Percentiles rank a stretch among this genome's conserved stretches.
Evolutionary conservation across 2,888 invertebrate genomes (phyloP).

Genomic region (Oscheius sp.): DNA sequence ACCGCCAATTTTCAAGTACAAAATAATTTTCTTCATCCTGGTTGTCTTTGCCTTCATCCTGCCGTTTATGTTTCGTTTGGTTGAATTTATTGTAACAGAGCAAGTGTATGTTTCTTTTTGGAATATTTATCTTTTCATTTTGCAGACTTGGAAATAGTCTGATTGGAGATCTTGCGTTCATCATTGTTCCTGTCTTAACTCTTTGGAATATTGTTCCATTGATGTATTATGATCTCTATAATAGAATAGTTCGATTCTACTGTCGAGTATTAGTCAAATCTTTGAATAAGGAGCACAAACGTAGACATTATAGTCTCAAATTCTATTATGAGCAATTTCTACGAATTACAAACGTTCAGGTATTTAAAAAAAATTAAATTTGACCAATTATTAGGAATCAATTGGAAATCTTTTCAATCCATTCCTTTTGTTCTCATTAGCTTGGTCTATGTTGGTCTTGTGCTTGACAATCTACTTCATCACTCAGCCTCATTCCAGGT

Average conservation of each 20-base stretch:
- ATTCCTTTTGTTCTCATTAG: constrained; percentile 62
- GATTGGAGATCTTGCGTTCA: constrained; percentile 44
- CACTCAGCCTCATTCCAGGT: constrained; percentile 58
- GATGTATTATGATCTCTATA: constrained; percentile 63
- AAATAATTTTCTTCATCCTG: constrained; percentile 48
- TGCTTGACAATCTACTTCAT: constrained; percentile 67
- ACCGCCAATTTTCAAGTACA: constrained; percentile 54
- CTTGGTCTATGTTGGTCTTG: constrained; percentile 62
- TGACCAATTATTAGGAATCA: constrained; percentile 44
- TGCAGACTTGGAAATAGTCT: constrained; percentile 32
- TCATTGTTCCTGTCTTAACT: constrained; percentile 62
- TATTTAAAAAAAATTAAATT: constrained; percentile 9
- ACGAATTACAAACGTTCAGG: constrained; percentile 62
- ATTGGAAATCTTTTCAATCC: constrained; percentile 66
- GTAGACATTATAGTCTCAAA: constrained; percentile 59
- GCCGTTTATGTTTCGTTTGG: constrained; percentile 48
- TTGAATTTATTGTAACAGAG: constrained; percentile 49
- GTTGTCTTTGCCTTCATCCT: constrained; percentile 42
- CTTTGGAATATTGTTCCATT: constrained; percentile 66
- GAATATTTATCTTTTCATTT: neutral
- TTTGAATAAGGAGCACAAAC: constrained; percentile 59
- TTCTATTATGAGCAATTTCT: constrained; percentile 68
- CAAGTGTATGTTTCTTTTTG: constrained; percentile 28
- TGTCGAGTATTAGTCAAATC: constrained; percentile 58
- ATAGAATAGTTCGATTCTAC: constrained; percentile 51